Percentiles rank a stretch among this genome's conserved stretches.
Conservation (phyloP, 2,797 vertebrate genomes). For the Parauchenoglanis punctatus region DNA sequence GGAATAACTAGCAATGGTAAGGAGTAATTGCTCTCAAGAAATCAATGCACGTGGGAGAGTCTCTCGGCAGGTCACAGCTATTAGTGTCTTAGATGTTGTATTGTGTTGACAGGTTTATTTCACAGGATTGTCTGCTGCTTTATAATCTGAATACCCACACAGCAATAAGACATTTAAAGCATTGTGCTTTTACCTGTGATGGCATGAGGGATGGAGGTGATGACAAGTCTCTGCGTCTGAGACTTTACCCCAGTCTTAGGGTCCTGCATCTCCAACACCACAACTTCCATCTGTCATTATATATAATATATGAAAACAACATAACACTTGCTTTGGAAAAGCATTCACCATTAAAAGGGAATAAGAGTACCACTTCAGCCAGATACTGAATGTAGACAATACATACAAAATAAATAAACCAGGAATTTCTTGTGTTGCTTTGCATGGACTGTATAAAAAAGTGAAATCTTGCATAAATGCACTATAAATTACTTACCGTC, state of each 20-base stretch:
- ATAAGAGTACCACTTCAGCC: neutral
- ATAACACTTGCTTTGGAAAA: neutral
- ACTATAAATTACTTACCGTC: neutral
- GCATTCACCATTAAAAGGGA: neutral
- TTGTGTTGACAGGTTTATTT: neutral
- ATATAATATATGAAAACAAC: slow-evolving; percentile 2
- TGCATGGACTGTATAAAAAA: neutral
- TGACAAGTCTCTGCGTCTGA: slow-evolving; percentile 85
- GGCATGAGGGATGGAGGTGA: slow-evolving; percentile 88
- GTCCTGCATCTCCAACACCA: slow-evolving; percentile 95
- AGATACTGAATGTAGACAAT: neutral
- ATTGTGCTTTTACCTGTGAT: slow-evolving; percentile 79
- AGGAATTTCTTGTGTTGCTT: neutral
- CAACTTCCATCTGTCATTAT: slow-evolving; percentile 79
- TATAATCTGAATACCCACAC: neutral
- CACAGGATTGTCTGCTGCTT: neutral
- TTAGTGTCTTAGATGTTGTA: neutral
- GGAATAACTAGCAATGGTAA: slow-evolving; percentile 40
- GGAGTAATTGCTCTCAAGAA: slow-evolving; percentile 27
- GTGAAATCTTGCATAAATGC: neutral
- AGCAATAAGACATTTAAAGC: neutral
- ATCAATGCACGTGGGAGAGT: slow-evolving; percentile 32
- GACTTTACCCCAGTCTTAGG: slow-evolving; percentile 84
- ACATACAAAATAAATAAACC: slow-evolving; percentile 9
- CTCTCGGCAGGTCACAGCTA: neutral